These are phyloP conservation scores for Oscheius onirici DNA, from an alignment of 2,888 invertebrate genomes.

Conservation along the genomic window DNA sequence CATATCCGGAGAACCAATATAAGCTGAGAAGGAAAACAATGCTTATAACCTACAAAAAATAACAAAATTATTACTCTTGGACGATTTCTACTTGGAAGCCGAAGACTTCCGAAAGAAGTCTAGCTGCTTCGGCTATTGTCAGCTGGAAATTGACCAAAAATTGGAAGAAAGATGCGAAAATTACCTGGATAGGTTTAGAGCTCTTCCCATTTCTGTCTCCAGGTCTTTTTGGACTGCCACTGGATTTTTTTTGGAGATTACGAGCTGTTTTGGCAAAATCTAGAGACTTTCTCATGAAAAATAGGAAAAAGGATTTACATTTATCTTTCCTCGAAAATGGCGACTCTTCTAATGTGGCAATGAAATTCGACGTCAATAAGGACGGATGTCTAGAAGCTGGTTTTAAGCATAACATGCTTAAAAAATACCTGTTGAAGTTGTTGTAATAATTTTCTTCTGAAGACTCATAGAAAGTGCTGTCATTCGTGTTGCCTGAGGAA, in stretches of 20 bases:
- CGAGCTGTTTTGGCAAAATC: not conserved
- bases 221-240: not conserved
- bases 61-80: not conserved
- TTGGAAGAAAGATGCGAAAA: not conserved
- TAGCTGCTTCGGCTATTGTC: not conserved
- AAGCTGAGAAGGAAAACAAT: not conserved
- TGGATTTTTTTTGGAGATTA: not conserved
- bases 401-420: not conserved
- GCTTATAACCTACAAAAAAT: not conserved
- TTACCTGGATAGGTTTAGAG: not conserved
- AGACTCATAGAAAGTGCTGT: not conserved
- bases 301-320: not conserved
- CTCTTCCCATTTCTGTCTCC: not conserved
- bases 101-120: not conserved
- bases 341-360: not conserved
- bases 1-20: not conserved
- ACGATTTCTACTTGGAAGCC: not conserved
- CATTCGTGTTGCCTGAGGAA: not conserved
- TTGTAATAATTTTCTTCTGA: not conserved
- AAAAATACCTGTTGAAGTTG: not conserved
- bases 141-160: not conserved
- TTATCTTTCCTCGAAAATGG: not conserved
- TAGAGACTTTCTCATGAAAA: not conserved
- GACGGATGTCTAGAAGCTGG: not conserved
- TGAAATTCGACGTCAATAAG: not conserved